Percentiles rank a stretch among this genome's conserved stretches.
Conservation (phyloP, 2,888 invertebrate species). For the Chloroclysta siterata region DNA sequence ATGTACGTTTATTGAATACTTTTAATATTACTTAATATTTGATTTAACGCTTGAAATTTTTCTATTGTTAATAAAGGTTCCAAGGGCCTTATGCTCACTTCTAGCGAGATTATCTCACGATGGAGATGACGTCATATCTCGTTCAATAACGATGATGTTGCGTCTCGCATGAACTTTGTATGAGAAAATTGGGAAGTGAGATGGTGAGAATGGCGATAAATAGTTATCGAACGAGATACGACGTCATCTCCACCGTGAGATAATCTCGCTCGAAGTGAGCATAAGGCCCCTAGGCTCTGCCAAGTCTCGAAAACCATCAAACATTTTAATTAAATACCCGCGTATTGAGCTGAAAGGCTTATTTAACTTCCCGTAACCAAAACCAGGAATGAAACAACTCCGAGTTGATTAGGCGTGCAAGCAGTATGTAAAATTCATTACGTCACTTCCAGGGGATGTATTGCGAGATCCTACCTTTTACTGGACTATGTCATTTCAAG, state of each 20-base stretch:
- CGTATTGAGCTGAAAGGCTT: slow-evolving; percentile 28
- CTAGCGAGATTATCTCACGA: too few relatives aligned
- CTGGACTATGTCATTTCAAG: slow-evolving; percentile 2
- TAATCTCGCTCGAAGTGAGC: too few relatives aligned
- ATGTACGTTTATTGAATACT: too few relatives aligned
- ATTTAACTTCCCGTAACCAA: slow-evolving; percentile 27
- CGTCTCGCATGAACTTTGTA: too few relatives aligned
- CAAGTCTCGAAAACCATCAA: slow-evolving; percentile 8
- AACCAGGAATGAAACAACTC: slow-evolving; percentile 42
- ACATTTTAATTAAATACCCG: slow-evolving; percentile 22
- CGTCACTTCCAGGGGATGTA: slow-evolving; percentile 57
- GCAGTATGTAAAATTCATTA: slow-evolving; percentile 70
- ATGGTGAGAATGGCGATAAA: too few relatives aligned
- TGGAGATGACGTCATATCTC: too few relatives aligned
- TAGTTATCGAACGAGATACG: too few relatives aligned
- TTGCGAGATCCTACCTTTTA: slow-evolving; percentile 51
- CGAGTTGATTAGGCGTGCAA: slow-evolving; percentile 49
- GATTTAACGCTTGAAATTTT: not conserved
- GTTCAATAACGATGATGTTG: too few relatives aligned
- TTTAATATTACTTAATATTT: not conserved
- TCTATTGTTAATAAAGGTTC: slow-evolving; percentile 2
- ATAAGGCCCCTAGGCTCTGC: too few relatives aligned
- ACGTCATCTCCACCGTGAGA: too few relatives aligned
- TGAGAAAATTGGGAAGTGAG: too few relatives aligned
- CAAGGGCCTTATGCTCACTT: too few relatives aligned